These are phyloP conservation scores for Rhinophrynus dorsalis DNA, from an alignment of 2,797 vertebrate species.

Conservation along the genomic window DNA sequence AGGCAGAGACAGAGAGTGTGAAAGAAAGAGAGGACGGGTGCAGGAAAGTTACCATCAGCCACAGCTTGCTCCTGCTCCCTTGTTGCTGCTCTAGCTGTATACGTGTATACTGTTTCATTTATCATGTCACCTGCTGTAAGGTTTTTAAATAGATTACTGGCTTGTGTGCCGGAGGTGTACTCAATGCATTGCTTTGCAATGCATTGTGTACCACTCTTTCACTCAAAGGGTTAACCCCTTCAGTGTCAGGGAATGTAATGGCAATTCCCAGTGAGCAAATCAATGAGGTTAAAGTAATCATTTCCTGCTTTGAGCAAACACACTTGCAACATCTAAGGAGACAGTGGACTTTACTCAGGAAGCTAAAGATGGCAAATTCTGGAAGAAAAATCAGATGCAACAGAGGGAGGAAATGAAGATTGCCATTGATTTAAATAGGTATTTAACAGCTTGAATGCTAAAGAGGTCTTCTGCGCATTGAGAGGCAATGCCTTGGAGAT, in stretches of 20 bases:
- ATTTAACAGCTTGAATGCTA: too few relatives aligned
- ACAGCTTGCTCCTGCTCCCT: slow-evolving; percentile 57
- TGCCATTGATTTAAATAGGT: too few relatives aligned
- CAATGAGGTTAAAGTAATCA: not conserved
- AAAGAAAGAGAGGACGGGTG: slow-evolving; percentile 70
- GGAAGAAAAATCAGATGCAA: too few relatives aligned
- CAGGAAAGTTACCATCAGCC: slow-evolving; percentile 60
- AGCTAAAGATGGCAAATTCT: too few relatives aligned
- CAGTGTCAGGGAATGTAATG: not conserved
- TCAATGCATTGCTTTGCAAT: not conserved
- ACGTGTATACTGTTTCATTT: slow-evolving; percentile 79
- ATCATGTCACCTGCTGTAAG: slow-evolving; percentile 60
- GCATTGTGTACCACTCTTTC: too few relatives aligned
- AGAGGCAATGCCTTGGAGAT: too few relatives aligned
- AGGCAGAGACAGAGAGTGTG: slow-evolving; percentile 81
- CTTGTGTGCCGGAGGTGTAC: too few relatives aligned
- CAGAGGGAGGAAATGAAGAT: too few relatives aligned
- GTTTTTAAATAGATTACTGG: slow-evolving; percentile 69
- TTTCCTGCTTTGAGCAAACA: slow-evolving; percentile 15
- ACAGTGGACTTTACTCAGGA: not conserved
- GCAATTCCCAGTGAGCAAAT: not conserved
- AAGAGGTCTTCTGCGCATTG: too few relatives aligned
- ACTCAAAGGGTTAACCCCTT: too few relatives aligned
- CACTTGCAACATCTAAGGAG: too few relatives aligned
- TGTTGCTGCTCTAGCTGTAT: slow-evolving; percentile 72